phyloP scores from a whole-genome alignment of 2,888 invertebrate species.

The Acronicta psi region DNA sequence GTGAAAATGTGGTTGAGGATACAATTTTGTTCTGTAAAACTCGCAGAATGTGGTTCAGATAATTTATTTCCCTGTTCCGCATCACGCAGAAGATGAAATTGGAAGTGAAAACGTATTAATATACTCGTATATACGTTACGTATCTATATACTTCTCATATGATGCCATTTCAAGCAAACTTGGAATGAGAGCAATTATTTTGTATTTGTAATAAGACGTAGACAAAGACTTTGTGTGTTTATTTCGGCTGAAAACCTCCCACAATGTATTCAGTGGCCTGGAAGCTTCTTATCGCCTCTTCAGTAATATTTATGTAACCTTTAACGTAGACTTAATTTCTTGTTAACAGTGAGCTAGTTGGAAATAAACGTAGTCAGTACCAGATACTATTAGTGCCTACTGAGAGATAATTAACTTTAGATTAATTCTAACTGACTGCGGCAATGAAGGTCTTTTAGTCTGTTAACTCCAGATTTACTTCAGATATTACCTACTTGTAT shows the following conservation, averaged over 20 bases:
- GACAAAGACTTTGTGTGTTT: background rate
- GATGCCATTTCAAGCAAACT: background rate
- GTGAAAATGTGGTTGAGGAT: constrained; percentile 11
- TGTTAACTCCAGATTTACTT: background rate
- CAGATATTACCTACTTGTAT: background rate
- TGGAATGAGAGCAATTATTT: background rate
- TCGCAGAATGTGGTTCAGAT: constrained; percentile 5
- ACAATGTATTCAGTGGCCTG: background rate
- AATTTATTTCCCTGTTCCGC: background rate
- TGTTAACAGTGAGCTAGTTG: background rate
- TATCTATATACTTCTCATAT: background rate
- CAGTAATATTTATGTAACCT: constrained; percentile 5
- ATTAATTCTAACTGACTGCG: background rate
- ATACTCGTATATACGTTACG: too few relatives aligned
- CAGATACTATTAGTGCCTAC: background rate
- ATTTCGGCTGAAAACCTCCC: background rate
- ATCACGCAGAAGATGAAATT: background rate
- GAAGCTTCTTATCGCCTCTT: background rate
- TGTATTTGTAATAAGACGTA: background rate
- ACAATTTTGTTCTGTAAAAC: constrained; percentile 14
- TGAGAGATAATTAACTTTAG: background rate
- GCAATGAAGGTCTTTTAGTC: too few relatives aligned
- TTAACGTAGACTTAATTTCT: constrained; percentile 4
- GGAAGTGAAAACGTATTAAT: too few relatives aligned
- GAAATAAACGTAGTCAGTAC: background rate